phyloP scores from a whole-genome alignment of 2,888 invertebrate genomes.

The Caradrina kadenii region DNA sequence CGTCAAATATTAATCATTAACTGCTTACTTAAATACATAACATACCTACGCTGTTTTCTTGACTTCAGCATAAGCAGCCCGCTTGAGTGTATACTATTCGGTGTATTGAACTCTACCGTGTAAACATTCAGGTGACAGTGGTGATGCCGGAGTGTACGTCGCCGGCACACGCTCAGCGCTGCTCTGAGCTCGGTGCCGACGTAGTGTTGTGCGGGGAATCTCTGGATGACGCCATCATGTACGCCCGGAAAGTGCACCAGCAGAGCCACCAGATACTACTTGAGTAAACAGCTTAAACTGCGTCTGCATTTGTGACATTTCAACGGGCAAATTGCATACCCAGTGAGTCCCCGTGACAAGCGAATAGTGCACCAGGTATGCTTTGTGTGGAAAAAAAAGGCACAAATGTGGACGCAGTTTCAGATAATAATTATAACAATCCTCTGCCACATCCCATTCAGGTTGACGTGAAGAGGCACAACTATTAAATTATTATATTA shows the following conservation, averaged over 20 bases:
- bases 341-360: too few relatives aligned
- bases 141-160: slow-evolving; percentile 83
- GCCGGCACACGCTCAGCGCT: slow-evolving; percentile 80
- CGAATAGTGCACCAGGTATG: too few relatives aligned
- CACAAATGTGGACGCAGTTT: too few relatives aligned
- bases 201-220: slow-evolving; percentile 81
- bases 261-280: slow-evolving; percentile 75
- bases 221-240: slow-evolving; percentile 74
- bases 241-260: slow-evolving; percentile 77
- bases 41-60: not conserved
- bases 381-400: too few relatives aligned
- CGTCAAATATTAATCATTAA: too few relatives aligned
- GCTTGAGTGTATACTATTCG: not conserved
- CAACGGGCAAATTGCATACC: too few relatives aligned
- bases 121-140: slow-evolving; percentile 80
- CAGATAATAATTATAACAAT: too few relatives aligned
- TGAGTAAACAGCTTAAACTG: slow-evolving; percentile 63
- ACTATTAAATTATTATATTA: too few relatives aligned
- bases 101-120: not conserved
- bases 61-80: not conserved
- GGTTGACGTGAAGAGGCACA: not conserved
- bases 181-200: slow-evolving; percentile 84
- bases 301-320: not conserved
- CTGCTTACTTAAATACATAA: too few relatives aligned
- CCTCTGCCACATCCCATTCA: not conserved